Evolutionary conservation across 2,113 vertebrate species (phyloP).

Genomic region (Podarcis cretensis): DNA sequence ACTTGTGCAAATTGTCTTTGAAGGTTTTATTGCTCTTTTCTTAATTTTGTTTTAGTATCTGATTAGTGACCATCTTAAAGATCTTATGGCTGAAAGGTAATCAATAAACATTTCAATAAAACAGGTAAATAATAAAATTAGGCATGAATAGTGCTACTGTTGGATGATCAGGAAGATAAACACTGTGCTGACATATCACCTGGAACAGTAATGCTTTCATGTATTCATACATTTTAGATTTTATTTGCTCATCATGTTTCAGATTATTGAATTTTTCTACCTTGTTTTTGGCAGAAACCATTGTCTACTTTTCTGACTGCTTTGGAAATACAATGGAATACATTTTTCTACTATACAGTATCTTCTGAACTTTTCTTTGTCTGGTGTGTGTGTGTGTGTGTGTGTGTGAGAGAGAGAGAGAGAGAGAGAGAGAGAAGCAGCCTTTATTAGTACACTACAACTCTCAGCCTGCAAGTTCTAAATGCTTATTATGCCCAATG

Average conservation of each 20-base stretch:
- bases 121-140: not conserved
- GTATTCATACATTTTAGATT: not conserved
- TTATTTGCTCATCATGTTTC: not conserved
- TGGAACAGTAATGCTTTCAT: not conserved
- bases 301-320: slow-evolving; percentile 18
- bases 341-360: not conserved
- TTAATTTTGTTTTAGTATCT: too few species aligned
- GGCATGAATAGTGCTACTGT: not conserved
- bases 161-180: not conserved
- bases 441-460: slow-evolving; percentile 21
- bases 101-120: too few species aligned
- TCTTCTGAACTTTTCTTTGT: not conserved
- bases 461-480: not conserved
- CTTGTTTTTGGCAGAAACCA: not conserved
- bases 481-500: slow-evolving; percentile 19
- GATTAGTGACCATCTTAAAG: too few species aligned
- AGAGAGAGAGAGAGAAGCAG: not conserved
- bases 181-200: not conserved
- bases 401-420: too few species aligned
- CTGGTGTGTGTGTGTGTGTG: not conserved
- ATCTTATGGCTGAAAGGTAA: too few species aligned
- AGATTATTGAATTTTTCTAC: not conserved
- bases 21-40: too few species aligned
- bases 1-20: not conserved
- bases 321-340: not conserved